These are phyloP conservation scores for Oreotrochilus melanogaster DNA, from an alignment of 2,113 vertebrate species.

Conservation along the genomic window DNA sequence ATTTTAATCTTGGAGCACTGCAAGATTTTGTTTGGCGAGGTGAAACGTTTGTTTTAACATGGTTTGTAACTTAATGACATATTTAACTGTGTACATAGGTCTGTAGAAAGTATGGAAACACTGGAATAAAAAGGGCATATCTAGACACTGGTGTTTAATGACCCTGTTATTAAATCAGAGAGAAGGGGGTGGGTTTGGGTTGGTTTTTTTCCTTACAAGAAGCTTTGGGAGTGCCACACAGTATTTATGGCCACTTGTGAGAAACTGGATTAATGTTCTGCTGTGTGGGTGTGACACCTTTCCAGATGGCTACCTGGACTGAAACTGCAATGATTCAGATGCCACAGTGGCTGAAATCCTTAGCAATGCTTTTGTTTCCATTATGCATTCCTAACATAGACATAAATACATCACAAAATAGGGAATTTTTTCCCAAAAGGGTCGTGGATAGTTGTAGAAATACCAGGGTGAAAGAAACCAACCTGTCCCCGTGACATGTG, in stretches of 20 bases:
- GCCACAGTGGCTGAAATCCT: neutral
- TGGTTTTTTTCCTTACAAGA: neutral
- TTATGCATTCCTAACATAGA: neutral
- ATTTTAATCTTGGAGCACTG: neutral
- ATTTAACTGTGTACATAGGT: conserved; percentile 60
- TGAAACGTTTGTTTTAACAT: conserved; percentile 11
- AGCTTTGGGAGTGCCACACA: neutral
- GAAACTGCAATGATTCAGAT: neutral
- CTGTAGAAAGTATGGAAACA: conserved; percentile 25
- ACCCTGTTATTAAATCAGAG: neutral
- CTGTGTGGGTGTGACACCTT: neutral
- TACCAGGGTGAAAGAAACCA: neutral
- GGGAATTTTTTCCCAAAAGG: neutral
- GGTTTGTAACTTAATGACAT: conserved; percentile 47
- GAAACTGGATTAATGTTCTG: neutral
- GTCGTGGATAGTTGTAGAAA: neutral
- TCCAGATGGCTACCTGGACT: neutral
- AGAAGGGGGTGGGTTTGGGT: neutral
- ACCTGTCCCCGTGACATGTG: neutral
- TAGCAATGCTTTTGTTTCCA: neutral
- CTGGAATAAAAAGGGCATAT: conserved; percentile 61
- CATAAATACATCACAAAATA: neutral
- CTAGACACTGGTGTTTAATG: neutral
- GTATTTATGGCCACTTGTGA: neutral
- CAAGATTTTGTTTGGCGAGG: neutral